Base-by-base conservation (phyloP, 2,113 vertebrate genomes). In the Gopherus evgoodei region DNA sequence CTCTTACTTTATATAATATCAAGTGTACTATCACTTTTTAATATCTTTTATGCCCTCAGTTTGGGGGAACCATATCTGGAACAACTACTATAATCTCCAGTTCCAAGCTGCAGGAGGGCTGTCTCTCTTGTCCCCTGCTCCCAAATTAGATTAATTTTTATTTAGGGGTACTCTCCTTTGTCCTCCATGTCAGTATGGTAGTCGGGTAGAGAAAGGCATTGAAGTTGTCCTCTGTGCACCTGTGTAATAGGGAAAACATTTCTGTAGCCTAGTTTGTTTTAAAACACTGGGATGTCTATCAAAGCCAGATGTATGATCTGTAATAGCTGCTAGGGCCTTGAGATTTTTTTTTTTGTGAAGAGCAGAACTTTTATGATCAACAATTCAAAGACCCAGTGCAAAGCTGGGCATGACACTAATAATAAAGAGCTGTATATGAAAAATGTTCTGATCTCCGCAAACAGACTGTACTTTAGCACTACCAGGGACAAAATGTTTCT, bases 1-100 rank as follows among this genome's bases (percentile, higher is more conserved):
- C 16, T 87, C n/a, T 83, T 10, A 0, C 3, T 84, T 88, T 57
- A 83, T 95, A 56, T 56, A 79, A 22, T 19, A 88, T 0, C 0
- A 0, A 24, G 38, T 50, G 94, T 84, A 80, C 56, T 81, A 4
- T 88, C 4, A 19, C 0, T 2, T 82, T 76, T 82, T 76, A 78
- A 80, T 76, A 76, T 25, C 21, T 87, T 54, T 24, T 85, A 13
- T 0, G 0, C 4, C 8, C 0, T 0, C n/a, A 50, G 75, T 13
- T 19, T 80, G 89, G 59, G 82, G 9, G 57, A 72, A 54, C 50
- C 78, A 13, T 31, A 86, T 86, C 72, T 59, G 21, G 21, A 44
- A 31, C 57, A 84, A 35, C 13, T 47, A 7, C 38, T 59, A 8
- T 56, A 75, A 50, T 59, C 54, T 57, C 90, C 81, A 86, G 27